A percentile compares a stretch with the other conserved stretches of the same genome.
These are phyloP conservation scores for Tuberolachnus salignus DNA, from an alignment of 2,888 invertebrate species.

Conservation along the genomic window DNA sequence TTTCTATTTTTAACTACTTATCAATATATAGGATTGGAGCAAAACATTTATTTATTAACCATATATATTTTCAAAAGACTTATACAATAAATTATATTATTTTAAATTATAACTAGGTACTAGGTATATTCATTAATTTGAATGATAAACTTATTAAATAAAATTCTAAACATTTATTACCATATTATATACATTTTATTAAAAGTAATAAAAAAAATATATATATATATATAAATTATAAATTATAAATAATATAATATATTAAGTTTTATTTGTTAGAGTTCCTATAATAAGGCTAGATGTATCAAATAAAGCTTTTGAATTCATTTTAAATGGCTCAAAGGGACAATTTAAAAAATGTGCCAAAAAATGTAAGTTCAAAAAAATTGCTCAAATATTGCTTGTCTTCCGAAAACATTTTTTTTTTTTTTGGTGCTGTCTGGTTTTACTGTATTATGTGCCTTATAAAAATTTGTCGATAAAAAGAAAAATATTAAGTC, in stretches of 20 bases:
- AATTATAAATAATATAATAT: too few species aligned
- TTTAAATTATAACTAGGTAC: slow-evolving; percentile 9
- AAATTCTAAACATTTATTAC: slow-evolving; percentile 22
- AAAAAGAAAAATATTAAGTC: slow-evolving; percentile 22
- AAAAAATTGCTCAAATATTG: slow-evolving; percentile 50
- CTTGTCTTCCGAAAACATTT: slow-evolving; percentile 48
- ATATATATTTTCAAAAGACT: slow-evolving; percentile 25
- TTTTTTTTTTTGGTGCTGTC: slow-evolving; percentile 50
- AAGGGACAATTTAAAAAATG: slow-evolving; percentile 31
- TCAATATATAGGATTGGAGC: slow-evolving; percentile 23
- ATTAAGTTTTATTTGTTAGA: slow-evolving; percentile 50
- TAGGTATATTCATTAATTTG: not conserved
- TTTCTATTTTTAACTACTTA: slow-evolving; percentile 42
- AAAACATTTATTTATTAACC: slow-evolving; percentile 38
- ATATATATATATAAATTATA: not conserved
- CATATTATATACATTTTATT: slow-evolving; percentile 37
- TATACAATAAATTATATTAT: slow-evolving; percentile 30
- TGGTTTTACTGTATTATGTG: slow-evolving; percentile 48
- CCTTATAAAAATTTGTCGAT: slow-evolving; percentile 48
- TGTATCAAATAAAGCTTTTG: slow-evolving; percentile 46
- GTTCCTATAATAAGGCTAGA: slow-evolving; percentile 56
- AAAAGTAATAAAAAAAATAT: not conserved
- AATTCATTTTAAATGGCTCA: slow-evolving; percentile 46
- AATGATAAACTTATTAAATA: slow-evolving; percentile 19
- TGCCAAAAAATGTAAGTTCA: slow-evolving; percentile 48